phyloP scores from a whole-genome alignment of 2,888 invertebrate species.

The Drosophila ezoana region DNA sequence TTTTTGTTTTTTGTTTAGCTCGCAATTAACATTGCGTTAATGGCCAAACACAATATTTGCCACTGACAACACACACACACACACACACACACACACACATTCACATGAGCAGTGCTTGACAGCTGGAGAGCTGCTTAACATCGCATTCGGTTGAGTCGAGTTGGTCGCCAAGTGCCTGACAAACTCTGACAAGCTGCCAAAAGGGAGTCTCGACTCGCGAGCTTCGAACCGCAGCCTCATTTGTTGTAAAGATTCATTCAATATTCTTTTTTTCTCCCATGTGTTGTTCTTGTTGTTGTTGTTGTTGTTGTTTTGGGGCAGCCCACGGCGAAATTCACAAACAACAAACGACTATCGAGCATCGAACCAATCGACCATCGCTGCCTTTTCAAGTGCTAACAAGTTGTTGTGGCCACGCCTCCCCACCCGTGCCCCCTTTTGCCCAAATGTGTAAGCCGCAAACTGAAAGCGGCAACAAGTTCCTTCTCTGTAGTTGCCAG shows the following conservation, averaged over 20 bases:
- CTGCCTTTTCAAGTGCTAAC: constrained; percentile 70
- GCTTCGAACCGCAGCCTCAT: constrained; percentile 10
- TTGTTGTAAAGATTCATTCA: constrained; percentile 66
- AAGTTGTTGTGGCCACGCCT: constrained; percentile 39
- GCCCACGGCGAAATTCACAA: constrained; percentile 78
- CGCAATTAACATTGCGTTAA: constrained; percentile 59
- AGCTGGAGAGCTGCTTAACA: constrained; percentile 47
- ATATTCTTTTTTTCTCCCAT: constrained; percentile 18
- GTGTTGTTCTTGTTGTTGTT: constrained; percentile 5
- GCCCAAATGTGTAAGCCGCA: constrained; percentile 17
- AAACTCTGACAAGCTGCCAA: constrained; percentile 49
- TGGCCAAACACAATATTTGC: constrained; percentile 48
- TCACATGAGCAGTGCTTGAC: constrained; percentile 17
- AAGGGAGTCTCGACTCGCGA: constrained; percentile 39
- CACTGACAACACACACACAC: constrained; percentile 25
- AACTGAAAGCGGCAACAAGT: constrained; percentile 35
- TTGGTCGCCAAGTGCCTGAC: constrained; percentile 51
- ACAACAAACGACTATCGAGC: constrained; percentile 25
- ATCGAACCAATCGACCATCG: constrained; percentile 27
- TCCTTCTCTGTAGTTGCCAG: constrained; percentile 25
- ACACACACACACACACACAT: constrained; percentile 13
- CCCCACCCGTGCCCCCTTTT: not conserved
- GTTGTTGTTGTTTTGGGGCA: constrained; percentile 9
- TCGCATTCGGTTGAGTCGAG: constrained; percentile 19
- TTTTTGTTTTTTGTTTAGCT: constrained; percentile 20